phyloP scores from a whole-genome alignment of 1,140 invertebrate species.

The Solen grandis region DNA sequence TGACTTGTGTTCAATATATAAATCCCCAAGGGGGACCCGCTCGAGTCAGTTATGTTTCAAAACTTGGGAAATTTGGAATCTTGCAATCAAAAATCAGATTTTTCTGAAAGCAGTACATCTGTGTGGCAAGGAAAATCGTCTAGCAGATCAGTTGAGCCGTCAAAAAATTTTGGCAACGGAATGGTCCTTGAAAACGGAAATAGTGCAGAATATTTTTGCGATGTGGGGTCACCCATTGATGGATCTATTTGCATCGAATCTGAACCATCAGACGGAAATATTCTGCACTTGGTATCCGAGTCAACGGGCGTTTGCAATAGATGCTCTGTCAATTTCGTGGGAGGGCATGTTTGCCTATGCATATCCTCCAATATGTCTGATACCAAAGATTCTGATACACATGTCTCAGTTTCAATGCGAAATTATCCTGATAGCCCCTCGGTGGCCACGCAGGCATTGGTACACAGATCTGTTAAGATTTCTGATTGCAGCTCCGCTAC shows the following conservation, averaged over 20 bases:
- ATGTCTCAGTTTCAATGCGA: too few relatives aligned
- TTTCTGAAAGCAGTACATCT: too few relatives aligned
- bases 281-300: constrained; percentile 6
- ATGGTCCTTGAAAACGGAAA: constrained; percentile 8
- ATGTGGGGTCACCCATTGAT: too few relatives aligned
- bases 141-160: constrained; percentile 15
- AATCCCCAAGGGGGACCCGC: background rate
- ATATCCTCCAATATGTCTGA: constrained; percentile 28
- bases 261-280: background rate
- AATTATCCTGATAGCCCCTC: too few relatives aligned
- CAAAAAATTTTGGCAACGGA: constrained; percentile 16
- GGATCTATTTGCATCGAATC: constrained; percentile 21
- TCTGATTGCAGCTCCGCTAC: too few relatives aligned
- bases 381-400: constrained; percentile 9
- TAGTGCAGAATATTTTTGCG: constrained; percentile 15
- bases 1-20: background rate
- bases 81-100: too few relatives aligned
- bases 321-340: constrained; percentile 55
- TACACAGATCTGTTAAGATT: too few relatives aligned
- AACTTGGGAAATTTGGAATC: background rate
- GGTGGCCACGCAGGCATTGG: constrained; percentile 3
- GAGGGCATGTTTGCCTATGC: too few relatives aligned
- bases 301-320: constrained; percentile 41
- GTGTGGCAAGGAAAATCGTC: too few relatives aligned
- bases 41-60: too few relatives aligned